A percentile compares a stretch with the other conserved stretches of the same genome.
phyloP scores from a whole-genome alignment of 2,797 vertebrate genomes.

The Hypotaenidia okinawae region DNA sequence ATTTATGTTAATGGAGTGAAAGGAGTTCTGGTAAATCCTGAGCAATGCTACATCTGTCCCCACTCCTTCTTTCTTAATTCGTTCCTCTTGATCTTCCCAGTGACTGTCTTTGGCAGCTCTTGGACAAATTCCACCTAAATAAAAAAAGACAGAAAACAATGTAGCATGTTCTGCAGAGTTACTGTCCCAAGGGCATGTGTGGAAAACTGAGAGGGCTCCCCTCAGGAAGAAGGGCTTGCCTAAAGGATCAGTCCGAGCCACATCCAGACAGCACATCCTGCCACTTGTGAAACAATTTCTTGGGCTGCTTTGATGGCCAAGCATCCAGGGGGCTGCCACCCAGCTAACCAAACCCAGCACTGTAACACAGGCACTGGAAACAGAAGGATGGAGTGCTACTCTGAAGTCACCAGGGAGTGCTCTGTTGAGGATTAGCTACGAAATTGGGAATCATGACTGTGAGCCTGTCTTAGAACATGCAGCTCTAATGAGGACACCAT shows the following conservation, averaged over 20 bases:
- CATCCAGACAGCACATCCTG: neutral
- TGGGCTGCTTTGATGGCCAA: neutral
- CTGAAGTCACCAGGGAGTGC: too few species aligned
- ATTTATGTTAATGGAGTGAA: neutral
- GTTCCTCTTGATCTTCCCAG: conserved; percentile 83
- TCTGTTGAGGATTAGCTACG: neutral
- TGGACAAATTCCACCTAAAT: conserved; percentile 85
- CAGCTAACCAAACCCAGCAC: neutral
- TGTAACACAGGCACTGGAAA: neutral
- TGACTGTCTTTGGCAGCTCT: conserved; percentile 82
- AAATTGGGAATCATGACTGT: neutral
- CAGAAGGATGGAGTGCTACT: neutral
- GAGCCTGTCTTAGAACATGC: neutral
- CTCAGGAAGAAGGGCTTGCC: neutral
- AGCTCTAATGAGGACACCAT: neutral
- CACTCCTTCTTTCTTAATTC: conserved; percentile 82
- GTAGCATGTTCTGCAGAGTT: neutral
- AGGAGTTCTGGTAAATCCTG: neutral
- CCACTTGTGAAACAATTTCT: neutral
- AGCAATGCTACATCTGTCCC: conserved; percentile 55
- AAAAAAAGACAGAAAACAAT: neutral
- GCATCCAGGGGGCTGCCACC: neutral
- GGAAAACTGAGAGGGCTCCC: neutral
- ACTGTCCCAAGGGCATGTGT: neutral
- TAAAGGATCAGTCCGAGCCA: neutral